Base-by-base conservation (phyloP, 2,888 invertebrate species). In the Zaprionus lineosus region DNA sequence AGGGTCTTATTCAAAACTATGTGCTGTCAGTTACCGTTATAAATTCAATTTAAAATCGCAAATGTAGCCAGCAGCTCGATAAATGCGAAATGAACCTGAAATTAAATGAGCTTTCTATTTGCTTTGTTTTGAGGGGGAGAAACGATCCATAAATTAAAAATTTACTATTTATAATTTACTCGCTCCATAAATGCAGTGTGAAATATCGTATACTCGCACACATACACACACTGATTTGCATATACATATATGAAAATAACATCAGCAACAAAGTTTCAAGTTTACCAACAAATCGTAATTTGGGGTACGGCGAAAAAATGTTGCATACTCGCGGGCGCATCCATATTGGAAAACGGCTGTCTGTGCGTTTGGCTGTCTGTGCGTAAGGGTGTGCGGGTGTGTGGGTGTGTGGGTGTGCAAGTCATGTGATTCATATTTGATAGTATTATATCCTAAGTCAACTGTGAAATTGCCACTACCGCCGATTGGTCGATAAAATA, bases 401-500 rank as follows among this genome's bases (percentile, higher is more conserved):
- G 37, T n/a, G 29, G 7, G 12, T 9, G 21, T 41, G 40, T 21
- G 36, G 7, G 18, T 28, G 28, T 41, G 11, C 9, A 12, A 40
- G 28, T 43, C 19, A 44, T 47, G 43, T 44, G 60, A 73, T 73
- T 78, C 60, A 75, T 82, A 73, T 82, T 78, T 61, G 55, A 67
- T 66, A 48, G 66, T 37, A 74, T 75, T 73, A 63, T 52, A 57
- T 71, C 79, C 82, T 68, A 82, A 78, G 79, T 82, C 82, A 82
- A 79, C 82, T 73, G 71, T 46, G 50, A 78, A 78, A 75, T 75
- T 75, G 75, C 55, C 57, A 43, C 37, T 46, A 16, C 41, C 60
- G 59, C 46, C 61, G 74, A 75, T 74, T 77, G 74, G 57, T 68
- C 57, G 64, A 64, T 58, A 60, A 71, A 60, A 29, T 58, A 34